phyloP scores from a whole-genome alignment of 30 jellyfish, hydroid and myxozoan genomes.

The Aurelia coerulea region DNA sequence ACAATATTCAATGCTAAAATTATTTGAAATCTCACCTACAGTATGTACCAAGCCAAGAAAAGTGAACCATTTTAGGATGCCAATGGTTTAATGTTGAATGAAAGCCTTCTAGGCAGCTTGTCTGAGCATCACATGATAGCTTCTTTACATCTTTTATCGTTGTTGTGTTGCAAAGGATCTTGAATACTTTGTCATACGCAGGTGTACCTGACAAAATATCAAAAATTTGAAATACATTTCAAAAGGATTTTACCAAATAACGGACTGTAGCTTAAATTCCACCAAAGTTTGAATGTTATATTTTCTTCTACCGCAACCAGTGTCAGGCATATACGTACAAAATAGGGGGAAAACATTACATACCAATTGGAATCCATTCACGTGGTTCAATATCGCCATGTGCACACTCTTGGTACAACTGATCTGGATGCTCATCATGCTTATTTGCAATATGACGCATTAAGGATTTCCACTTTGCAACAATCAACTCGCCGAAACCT shows the following conservation, averaged over 20 bases:
- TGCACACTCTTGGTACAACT: slow-evolving; percentile 8
- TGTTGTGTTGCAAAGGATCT: slow-evolving; percentile 2
- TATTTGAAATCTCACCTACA: slow-evolving; percentile 9
- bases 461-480: slow-evolving; percentile 42
- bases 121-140: slow-evolving; percentile 32
- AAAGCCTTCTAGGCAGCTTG: slow-evolving; percentile 25
- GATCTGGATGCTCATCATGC: slow-evolving; percentile 23
- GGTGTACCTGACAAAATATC: slow-evolving; percentile 34
- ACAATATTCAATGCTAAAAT: not conserved
- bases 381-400: slow-evolving; percentile 14
- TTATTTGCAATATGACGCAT: slow-evolving; percentile 39
- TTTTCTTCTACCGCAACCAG: slow-evolving; percentile 1
- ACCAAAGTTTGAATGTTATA: not conserved
- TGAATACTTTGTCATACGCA: slow-evolving; percentile 31
- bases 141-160: slow-evolving; percentile 3
- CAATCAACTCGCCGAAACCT: slow-evolving; percentile 44
- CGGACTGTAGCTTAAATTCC: not conserved
- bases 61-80: slow-evolving; percentile 29
- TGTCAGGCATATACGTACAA: slow-evolving; percentile 8
- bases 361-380: slow-evolving; percentile 26
- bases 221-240: not conserved
- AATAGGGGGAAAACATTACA: not conserved
- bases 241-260: not conserved
- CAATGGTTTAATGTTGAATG: slow-evolving; percentile 21
- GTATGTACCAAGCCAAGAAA: slow-evolving; percentile 21